Base-by-base conservation (phyloP, 2,797 vertebrate genomes). In the Darevskia nairensis region DNA sequence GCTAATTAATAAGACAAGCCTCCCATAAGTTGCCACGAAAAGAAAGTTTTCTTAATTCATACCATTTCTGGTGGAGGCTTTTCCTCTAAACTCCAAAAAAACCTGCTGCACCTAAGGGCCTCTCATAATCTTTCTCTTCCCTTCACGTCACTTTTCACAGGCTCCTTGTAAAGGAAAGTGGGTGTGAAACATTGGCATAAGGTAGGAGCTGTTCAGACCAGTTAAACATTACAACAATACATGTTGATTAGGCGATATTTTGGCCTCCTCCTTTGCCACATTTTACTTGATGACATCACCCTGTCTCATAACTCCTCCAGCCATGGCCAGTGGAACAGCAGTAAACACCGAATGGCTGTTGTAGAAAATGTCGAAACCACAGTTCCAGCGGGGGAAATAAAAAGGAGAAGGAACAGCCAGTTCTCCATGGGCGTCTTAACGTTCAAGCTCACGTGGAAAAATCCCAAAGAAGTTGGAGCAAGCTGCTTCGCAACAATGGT, bases 61-160 rank as follows among this genome's bases (percentile, higher is more conserved):
- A 21, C 87, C 59, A 39, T 82, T 44, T 10, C 80, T 91, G 32
- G 17, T 27, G 35, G 35, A 32, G 55, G 29, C 29, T 35, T 29
- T 39, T 81, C 88, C 83, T 91, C 50, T 44, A 27, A 85, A 46
- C 78, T 88, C 71, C 61, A 77, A 1, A 46, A 87, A 87, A 44
- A 1, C 39, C 25, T 32, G 41, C 68, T 35, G 77, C 15, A 89
- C 44, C 81, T 87, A 78, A 77, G 89, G 87, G 78, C 23, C 8
- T 91, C n/a, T 91, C 90, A 90, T 81, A 80, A 69, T 91, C 89
- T 84, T 68, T 78, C 39, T 64, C 89, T 66, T 41, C 23, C 76
- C 83, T 90, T 1, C 7, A 0, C 83, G 66, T 91, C 82, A 69
- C 77, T 84, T 84, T 69, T 68, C 81, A 76, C 85, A 87, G 39